Evolutionary conservation across 2,113 vertebrate species (phyloP).

Genomic region (Scophthalmus maximus): DNA sequence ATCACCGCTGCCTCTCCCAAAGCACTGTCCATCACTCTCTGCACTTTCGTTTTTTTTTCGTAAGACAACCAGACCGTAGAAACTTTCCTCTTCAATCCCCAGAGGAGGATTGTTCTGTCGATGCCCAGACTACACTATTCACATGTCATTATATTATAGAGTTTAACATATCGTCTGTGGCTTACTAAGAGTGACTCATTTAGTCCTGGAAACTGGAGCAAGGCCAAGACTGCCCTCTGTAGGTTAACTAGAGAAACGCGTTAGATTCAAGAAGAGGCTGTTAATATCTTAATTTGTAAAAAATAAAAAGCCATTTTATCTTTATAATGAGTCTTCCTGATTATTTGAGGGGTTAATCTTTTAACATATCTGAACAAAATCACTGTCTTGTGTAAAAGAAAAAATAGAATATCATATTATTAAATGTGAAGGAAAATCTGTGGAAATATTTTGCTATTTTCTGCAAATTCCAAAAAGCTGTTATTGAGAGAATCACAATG

Average conservation of each 20-base stretch:
- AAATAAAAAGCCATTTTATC: no score
- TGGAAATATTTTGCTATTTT: no score
- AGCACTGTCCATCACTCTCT: constrained; percentile 28
- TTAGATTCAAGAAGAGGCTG: no score
- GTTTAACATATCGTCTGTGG: constrained; percentile 59
- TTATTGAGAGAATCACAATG: no score
- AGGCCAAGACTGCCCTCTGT: constrained; percentile 67
- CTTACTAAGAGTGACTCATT: constrained; percentile 51
- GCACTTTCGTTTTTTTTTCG: constrained; percentile 26
- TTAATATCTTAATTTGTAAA: no score
- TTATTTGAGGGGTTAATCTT: no score
- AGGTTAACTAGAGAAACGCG: constrained; percentile 40
- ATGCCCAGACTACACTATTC: constrained; percentile 62
- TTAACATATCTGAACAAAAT: not conserved
- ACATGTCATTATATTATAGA: constrained; percentile 51
- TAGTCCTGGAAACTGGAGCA: constrained; percentile 16
- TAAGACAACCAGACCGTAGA: constrained; percentile 39
- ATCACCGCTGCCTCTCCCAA: constrained; percentile 10
- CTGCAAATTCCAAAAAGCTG: no score
- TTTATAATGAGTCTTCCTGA: no score
- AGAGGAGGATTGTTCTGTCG: constrained; percentile 21
- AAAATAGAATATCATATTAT: not conserved
- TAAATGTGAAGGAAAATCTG: not conserved
- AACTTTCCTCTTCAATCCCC: constrained; percentile 55
- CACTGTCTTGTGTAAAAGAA: not conserved